phyloP scores from a whole-genome alignment of 2,113 vertebrate genomes.

The Mellivora capensis region DNA sequence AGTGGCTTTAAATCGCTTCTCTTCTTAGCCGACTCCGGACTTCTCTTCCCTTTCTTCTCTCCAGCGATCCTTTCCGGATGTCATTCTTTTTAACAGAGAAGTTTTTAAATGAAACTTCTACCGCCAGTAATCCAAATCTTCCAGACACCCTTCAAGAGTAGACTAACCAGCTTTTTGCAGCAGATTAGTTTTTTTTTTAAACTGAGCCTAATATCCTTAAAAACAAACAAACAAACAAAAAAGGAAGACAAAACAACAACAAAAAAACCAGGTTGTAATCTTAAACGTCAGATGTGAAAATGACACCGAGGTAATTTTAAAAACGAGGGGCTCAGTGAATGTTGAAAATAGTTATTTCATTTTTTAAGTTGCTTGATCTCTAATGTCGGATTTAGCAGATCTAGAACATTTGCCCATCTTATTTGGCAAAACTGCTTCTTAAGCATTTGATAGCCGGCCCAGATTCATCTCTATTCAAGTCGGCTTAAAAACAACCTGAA shows the following conservation, averaged over 20 bases:
- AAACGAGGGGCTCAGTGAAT: not conserved
- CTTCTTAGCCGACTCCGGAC: not conserved
- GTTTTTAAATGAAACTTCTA: not conserved
- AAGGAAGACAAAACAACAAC: too few species aligned
- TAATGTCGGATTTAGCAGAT: slow-evolving; percentile 18
- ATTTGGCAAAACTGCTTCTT: not conserved
- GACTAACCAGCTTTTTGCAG: not conserved
- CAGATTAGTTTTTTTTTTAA: not conserved
- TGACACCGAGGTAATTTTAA: not conserved
- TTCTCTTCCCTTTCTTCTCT: not conserved
- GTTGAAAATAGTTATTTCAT: not conserved
- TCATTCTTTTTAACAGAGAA: slow-evolving; percentile 1
- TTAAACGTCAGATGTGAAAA: not conserved
- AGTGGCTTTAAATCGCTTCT: not conserved
- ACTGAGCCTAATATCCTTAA: not conserved
- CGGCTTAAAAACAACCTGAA: slow-evolving; percentile 7
- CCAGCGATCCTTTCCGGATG: not conserved
- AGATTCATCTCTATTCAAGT: slow-evolving; percentile 34
- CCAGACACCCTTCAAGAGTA: not conserved
- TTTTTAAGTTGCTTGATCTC: slow-evolving; percentile 12
- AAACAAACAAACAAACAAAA: not conserved
- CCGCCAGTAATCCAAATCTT: not conserved
- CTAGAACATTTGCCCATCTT: slow-evolving; percentile 34
- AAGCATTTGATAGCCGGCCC: slow-evolving; percentile 8
- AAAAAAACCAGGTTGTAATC: not conserved